Evolutionary conservation across 92 coral and sea anemone genomes (phyloP), one percentile per base, ranked within the genome.

Genomic region (Blastomussa wellsi): DNA sequence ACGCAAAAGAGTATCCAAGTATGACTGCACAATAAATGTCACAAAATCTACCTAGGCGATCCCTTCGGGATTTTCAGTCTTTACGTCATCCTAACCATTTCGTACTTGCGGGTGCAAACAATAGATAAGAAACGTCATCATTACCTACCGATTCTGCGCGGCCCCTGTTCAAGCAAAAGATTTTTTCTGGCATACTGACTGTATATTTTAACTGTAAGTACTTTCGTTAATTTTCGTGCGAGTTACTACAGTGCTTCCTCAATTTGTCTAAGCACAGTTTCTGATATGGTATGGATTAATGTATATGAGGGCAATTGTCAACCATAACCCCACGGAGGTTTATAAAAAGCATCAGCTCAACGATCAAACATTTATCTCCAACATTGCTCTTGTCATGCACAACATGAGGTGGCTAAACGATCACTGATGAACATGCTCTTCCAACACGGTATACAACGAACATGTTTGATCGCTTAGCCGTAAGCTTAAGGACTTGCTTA

Each of bases 21-120:
- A 16, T 16, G 26, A 16, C 26, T 16, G 26, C 26, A 57, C 22
- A 24, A 16, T 57, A 16, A 57, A 11, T 57, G 65, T 57, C 22
- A 57, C 65, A 57, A 16, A 57, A 57, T 16, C 65, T 57, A 57
- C 22, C 65, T 24, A 5, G 16, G 24, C 65, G 26, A n/a, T n/a
- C n/a, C 55, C 74, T 60, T 38, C 24, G 39, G 38, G 36, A 69
- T 37, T 33, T 69, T 28, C 74, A 5, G 42, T 4, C 4, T 69
- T 69, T n/a, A 69, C 39, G 74, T 33, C 74, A 69, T 28, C 44
- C 74, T 69, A 14, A 69, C 74, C 36, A 69, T 69, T 69, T 69
- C 36, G 74, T 64, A 2, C 70, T 64, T 6, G 70, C 22, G 70
- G 70, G 70, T 24, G 33, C 70, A 24, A 64, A 64, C 33, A 64